A percentile compares a stretch with the other conserved stretches of the same genome.
phyloP scores from a whole-genome alignment of 1,140 invertebrate genomes.

The Ladona fulva region DNA sequence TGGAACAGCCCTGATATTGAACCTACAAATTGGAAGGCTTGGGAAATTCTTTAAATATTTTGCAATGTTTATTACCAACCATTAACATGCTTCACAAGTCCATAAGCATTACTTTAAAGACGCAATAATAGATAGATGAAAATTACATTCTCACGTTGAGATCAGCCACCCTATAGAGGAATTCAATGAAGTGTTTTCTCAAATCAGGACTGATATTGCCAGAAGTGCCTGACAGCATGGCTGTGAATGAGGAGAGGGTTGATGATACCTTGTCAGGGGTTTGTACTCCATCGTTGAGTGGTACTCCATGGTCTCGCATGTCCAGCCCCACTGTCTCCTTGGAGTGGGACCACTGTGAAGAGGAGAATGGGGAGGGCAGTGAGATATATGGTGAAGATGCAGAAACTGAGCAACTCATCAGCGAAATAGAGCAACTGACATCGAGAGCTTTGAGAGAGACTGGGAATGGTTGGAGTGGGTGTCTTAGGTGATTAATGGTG shows the following conservation, averaged over 20 bases:
- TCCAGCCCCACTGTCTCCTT: constrained; percentile 42
- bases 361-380: constrained; percentile 27
- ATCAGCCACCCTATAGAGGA: too few species aligned
- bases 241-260: constrained; percentile 17
- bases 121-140: too few species aligned
- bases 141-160: too few species aligned
- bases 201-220: not conserved
- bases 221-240: not conserved
- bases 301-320: constrained; percentile 41
- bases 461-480: constrained; percentile 24
- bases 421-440: constrained; percentile 44
- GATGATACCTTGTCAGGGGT: not conserved
- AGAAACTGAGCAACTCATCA: constrained; percentile 43
- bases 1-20: too few species aligned
- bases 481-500: not conserved
- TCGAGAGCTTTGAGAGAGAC: constrained; percentile 43
- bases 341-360: constrained; percentile 46
- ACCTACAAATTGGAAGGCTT: too few species aligned
- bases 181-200: not conserved
- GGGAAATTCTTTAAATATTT: too few species aligned
- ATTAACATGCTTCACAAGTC: too few species aligned
- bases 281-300: not conserved
- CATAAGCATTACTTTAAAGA: too few species aligned
- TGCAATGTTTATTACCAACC: too few species aligned
- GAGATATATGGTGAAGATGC: constrained; percentile 29